phyloP scores from a whole-genome alignment of 2,888 invertebrate genomes.

The Adineta ricciae region DNA sequence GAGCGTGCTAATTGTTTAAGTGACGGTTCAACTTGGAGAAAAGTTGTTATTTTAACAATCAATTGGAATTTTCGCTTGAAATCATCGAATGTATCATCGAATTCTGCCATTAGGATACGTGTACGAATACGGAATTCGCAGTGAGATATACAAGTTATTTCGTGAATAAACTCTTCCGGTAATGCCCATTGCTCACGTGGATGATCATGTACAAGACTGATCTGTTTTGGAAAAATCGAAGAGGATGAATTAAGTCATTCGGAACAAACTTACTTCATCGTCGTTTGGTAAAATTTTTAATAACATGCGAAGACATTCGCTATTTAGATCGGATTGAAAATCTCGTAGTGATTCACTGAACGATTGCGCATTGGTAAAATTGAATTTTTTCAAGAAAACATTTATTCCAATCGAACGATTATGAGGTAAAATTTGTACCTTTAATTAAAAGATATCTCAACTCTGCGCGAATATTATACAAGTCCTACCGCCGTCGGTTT shows the following conservation, averaged over 20 bases:
- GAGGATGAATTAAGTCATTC: not conserved
- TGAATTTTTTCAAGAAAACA: not conserved
- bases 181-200: not conserved
- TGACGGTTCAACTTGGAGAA: not conserved
- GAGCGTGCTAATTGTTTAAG: not conserved
- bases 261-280: not conserved
- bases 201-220: not conserved
- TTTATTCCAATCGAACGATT: constrained; percentile 1
- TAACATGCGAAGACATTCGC: not conserved
- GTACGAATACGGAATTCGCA: not conserved
- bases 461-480: not conserved
- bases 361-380: not conserved
- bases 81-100: not conserved
- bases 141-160: not conserved
- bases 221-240: not conserved
- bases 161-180: not conserved
- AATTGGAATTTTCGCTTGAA: not conserved
- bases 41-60: not conserved
- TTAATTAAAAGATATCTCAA: not conserved
- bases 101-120: not conserved
- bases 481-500: not conserved
- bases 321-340: not conserved
- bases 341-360: not conserved
- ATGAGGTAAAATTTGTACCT: not conserved
- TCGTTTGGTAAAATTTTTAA: not conserved